These are phyloP conservation scores for Mobula hypostoma DNA, from an alignment of 2,113 vertebrate genomes.

Conservation along the genomic window DNA sequence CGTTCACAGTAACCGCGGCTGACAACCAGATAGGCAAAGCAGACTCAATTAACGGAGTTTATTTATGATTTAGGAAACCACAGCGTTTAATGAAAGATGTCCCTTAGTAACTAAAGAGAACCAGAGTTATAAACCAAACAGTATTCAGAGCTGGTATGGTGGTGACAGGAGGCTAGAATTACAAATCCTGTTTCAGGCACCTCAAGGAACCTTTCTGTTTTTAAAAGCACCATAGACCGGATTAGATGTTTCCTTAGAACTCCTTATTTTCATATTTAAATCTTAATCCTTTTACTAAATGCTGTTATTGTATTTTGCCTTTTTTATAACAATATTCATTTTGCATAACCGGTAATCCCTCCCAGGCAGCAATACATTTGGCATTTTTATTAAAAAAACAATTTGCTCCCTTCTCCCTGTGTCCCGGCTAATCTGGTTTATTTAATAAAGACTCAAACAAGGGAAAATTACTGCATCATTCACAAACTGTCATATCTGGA, in stretches of 20 bases:
- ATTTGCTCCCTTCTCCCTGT: neutral
- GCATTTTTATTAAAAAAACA: slow-evolving; percentile 12
- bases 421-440: neutral
- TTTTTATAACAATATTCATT: slow-evolving; percentile 2
- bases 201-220: neutral
- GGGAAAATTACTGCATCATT: neutral
- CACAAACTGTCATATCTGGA: slow-evolving; percentile 19
- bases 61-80: neutral
- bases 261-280: slow-evolving; percentile 34
- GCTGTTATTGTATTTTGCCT: slow-evolving; percentile 1
- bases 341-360: slow-evolving; percentile 27
- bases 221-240: neutral
- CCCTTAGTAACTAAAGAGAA: neutral
- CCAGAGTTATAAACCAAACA: neutral
- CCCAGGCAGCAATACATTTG: neutral
- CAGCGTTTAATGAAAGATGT: neutral
- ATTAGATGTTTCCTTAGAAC: neutral
- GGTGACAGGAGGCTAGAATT: neutral
- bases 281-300: slow-evolving; percentile 27
- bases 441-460: slow-evolving; percentile 8
- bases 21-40: neutral
- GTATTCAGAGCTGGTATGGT: neutral
- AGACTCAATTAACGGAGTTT: neutral
- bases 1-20: neutral
- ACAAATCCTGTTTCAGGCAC: neutral